A percentile compares a stretch with the other conserved stretches of the same genome.
Evolutionary conservation across 2,888 invertebrate species (phyloP).

Genomic region (Acleris literana): DNA sequence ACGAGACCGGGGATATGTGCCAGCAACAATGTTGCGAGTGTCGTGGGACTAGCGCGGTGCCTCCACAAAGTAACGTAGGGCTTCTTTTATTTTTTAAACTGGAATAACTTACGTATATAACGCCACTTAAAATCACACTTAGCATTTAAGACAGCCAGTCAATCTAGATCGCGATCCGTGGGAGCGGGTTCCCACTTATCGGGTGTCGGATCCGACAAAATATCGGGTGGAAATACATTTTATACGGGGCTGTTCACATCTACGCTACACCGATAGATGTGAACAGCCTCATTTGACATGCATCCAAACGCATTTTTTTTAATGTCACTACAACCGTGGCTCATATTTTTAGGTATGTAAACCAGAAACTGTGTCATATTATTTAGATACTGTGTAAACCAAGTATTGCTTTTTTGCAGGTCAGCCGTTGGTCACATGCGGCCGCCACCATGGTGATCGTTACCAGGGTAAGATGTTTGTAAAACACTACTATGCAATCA

Average conservation of each 20-base stretch:
- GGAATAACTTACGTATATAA: not conserved
- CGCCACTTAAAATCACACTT: too few relatives aligned
- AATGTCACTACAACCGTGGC: too few relatives aligned
- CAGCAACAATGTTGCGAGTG: constrained; percentile 12
- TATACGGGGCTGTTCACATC: too few relatives aligned
- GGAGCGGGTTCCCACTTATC: too few relatives aligned
- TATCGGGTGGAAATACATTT: too few relatives aligned
- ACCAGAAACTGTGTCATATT: not conserved
- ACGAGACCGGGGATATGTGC: constrained; percentile 6
- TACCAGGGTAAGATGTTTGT: constrained; percentile 85
- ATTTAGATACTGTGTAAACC: not conserved
- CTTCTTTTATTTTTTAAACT: not conserved
- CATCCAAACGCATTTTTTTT: too few relatives aligned
- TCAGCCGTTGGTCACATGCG: constrained; percentile 81
- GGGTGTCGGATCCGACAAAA: too few relatives aligned
- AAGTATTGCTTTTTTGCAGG: constrained; percentile 58
- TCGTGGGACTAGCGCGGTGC: constrained; percentile 9
- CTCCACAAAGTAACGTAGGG: constrained; percentile 22
- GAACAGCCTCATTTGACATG: too few relatives aligned
- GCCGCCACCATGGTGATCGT: constrained; percentile 90
- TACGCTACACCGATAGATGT: too few relatives aligned
- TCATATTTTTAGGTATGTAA: too few relatives aligned
- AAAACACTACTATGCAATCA: not conserved
- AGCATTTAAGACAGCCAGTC: too few relatives aligned
- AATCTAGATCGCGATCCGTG: too few relatives aligned